Conservation (phyloP, 2,113 vertebrate species). For the Leptosomus discolor region DNA sequence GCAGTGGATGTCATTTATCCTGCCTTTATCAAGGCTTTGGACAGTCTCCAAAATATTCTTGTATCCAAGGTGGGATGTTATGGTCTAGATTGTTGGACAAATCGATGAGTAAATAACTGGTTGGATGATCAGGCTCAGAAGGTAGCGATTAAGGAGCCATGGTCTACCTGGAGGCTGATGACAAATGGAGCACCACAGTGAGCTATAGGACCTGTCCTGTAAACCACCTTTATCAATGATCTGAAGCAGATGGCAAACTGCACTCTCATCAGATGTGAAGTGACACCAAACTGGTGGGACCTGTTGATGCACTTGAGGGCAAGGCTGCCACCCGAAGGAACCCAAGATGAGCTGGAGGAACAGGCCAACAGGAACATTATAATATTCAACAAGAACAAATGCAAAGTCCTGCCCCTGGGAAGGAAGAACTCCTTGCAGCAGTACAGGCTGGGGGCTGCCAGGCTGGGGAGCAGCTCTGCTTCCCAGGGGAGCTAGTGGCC, state of each 20-base stretch:
- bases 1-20: not conserved
- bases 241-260: not conserved
- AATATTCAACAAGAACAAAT: not conserved
- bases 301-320: not conserved
- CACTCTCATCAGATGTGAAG: not conserved
- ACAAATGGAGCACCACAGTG: not conserved
- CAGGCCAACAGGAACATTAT: not conserved
- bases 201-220: not conserved
- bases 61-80: not conserved
- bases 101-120: not conserved
- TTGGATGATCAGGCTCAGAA: not conserved
- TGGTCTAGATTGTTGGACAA: not conserved
- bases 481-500: not conserved
- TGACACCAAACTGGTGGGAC: not conserved
- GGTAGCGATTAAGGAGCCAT: not conserved
- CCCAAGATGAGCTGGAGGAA: not conserved
- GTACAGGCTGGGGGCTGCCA: not conserved
- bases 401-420: not conserved
- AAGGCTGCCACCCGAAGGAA: not conserved
- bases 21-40: not conserved
- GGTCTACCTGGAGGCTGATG: not conserved
- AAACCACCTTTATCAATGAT: not conserved
- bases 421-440: not conserved
- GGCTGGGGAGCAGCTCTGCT: not conserved
- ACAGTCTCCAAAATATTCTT: not conserved